Evolutionary conservation across 2,888 invertebrate species (phyloP).

Genomic region (Electrophaes corylata): DNA sequence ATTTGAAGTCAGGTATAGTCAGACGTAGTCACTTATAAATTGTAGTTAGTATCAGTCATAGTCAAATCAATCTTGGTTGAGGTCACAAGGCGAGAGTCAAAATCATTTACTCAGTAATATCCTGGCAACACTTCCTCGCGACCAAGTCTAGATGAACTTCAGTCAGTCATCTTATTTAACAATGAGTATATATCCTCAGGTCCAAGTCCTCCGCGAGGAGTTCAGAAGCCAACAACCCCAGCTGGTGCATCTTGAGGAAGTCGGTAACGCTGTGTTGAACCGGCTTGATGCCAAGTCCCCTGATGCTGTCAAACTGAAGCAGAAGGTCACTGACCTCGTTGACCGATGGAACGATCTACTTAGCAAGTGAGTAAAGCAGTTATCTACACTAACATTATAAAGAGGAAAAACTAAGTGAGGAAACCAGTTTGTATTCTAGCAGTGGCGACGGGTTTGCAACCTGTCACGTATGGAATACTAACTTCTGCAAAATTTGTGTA

Average conservation of each 20-base stretch:
- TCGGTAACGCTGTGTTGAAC: conserved; percentile 90
- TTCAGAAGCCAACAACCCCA: conserved; percentile 96
- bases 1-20: background rate
- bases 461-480: no score
- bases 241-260: conserved; percentile 92
- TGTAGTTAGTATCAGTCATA: background rate
- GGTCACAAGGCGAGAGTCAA: no score
- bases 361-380: conserved; percentile 79
- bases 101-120: no score
- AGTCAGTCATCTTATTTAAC: no score
- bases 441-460: no score
- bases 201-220: conserved; percentile 97
- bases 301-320: conserved; percentile 80
- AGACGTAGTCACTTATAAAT: background rate
- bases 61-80: no score
- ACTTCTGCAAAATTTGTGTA: no score
- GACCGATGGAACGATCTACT: conserved; percentile 93
- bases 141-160: no score
- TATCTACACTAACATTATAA: no score
- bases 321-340: conserved; percentile 90
- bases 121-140: no score
- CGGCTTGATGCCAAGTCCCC: conserved; percentile 80
- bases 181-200: conserved; percentile 56
- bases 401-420: no score
- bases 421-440: no score